A percentile compares a stretch with the other conserved stretches of the same genome.
These are phyloP conservation scores for Babylonia areolata DNA, from an alignment of 1,140 invertebrate genomes.

Conservation along the genomic window DNA sequence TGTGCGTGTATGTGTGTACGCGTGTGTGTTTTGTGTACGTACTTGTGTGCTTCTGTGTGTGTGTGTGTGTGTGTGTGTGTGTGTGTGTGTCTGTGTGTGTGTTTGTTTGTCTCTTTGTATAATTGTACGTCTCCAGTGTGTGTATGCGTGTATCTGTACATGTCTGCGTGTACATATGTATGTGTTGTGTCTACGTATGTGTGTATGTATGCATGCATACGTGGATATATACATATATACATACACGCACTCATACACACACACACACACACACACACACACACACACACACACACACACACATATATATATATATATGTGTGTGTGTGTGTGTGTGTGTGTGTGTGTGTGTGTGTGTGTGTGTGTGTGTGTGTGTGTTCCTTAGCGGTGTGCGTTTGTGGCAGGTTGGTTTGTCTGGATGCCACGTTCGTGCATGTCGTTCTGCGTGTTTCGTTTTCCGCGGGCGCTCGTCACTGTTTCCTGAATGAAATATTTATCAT, in stretches of 20 bases:
- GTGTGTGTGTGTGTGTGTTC: slow-evolving; percentile 28
- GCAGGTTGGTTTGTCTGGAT: not conserved
- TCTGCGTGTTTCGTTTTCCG: no score
- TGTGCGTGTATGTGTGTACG: no score
- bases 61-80: not conserved
- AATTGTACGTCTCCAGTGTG: not conserved
- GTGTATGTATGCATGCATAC: not conserved
- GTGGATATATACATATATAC: not conserved
- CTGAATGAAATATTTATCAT: no score
- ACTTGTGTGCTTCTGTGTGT: not conserved
- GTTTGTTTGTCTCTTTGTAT: no score
- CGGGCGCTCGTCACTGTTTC: no score
- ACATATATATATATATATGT: not conserved
- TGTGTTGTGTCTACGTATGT: not conserved
- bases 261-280: slow-evolving; percentile 11
- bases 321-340: not conserved
- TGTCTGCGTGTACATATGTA: slow-evolving; percentile 1
- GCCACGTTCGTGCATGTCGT: no score
- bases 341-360: not conserved
- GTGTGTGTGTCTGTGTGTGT: not conserved
- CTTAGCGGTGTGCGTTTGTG: not conserved
- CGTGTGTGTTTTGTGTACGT: no score
- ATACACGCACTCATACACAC: no score
- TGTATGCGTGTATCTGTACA: not conserved
- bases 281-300: slow-evolving; percentile 10